Conservation (phyloP, 2,113 vertebrate species). For the Hippocampus mohnikei region DNA sequence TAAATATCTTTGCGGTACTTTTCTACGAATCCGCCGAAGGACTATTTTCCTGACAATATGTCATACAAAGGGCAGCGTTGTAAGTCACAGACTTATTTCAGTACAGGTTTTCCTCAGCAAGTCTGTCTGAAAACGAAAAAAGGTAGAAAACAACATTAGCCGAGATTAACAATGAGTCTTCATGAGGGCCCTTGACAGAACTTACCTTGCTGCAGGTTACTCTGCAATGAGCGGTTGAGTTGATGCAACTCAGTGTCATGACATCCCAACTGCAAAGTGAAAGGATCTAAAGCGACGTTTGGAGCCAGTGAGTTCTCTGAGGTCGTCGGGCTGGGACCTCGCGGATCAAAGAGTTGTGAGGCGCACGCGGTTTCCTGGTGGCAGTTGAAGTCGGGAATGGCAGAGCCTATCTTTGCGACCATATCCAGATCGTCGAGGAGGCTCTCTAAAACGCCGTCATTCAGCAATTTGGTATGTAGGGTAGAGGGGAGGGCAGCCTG, state of each 20-base stretch:
- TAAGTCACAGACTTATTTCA: constrained; percentile 72
- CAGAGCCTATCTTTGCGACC: neutral
- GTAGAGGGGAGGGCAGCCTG: neutral
- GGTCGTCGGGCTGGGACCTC: neutral
- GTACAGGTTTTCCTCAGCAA: constrained; percentile 60
- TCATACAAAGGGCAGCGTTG: constrained; percentile 59
- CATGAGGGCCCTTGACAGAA: neutral
- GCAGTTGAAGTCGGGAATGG: neutral
- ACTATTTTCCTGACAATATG: constrained; percentile 69
- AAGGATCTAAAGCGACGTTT: constrained; percentile 24
- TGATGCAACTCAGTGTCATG: constrained; percentile 67
- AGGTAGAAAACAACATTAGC: constrained; percentile 12
- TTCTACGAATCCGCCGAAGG: constrained; percentile 40
- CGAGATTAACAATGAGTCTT: neutral
- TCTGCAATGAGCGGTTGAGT: constrained; percentile 59
- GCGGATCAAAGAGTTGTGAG: constrained; percentile 3
- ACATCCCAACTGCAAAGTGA: constrained; percentile 37
- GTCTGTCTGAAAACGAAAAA: constrained; percentile 60
- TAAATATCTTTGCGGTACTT: constrained; percentile 11
- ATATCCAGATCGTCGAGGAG: constrained; percentile 65
- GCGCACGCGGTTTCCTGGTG: neutral
- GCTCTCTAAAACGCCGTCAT: constrained; percentile 66
- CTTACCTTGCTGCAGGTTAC: constrained; percentile 61
- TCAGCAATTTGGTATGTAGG: constrained; percentile 27
- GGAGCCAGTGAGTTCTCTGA: constrained; percentile 14